Base-by-base conservation (phyloP, 2,113 vertebrate species). In the Lipophrys pholis region DNA sequence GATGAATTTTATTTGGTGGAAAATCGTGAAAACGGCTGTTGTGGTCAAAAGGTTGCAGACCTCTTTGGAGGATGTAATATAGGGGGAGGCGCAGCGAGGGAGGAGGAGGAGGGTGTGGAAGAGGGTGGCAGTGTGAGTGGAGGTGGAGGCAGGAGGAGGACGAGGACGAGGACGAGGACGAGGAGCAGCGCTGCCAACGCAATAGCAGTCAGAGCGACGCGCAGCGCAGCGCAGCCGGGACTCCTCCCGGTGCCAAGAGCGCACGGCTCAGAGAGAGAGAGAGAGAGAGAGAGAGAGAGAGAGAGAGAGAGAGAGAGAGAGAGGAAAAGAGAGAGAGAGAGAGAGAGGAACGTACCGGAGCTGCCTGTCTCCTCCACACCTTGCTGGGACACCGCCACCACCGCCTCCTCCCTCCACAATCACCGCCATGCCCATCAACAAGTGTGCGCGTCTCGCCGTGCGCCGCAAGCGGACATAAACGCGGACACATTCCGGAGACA, bases 171-270 rank as follows among this genome's bases (percentile, higher is more conserved):
- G 35, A 46, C 9, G 59, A 66, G 48, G 9, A 17, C 58, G 16
- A 63, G 7, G 54, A 57, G 55, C 30, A 62, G 56, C 45, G 38
- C 57, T 73, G 82, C 61, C 68, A 76, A n/a, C 16, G 8, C 36
- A 51, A 11, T 73, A 48, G 51, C 50, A 61, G 66, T 38, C 60
- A 71, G 48, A 41, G 65, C 76, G 49, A 55, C 69, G 64, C 76
- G 69, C 69, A 75, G 58, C 54, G 21, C 74, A 51, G 64, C 76
- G 69, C 69, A 75, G 58, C 54, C 59, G 59, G 76, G 72, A 74
- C 73, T 73, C 58, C 72, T 56, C 46, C 21, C 69, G 67, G 75
- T 58, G 8, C 74, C 54, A 30, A 4, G 64, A 53, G 77, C 73
- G 67, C 70, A 36, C 52, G 10, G 21, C 21, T 30, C 21, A 30